These are phyloP conservation scores for Trogon melanurus DNA, from an alignment of 2,113 vertebrate species.

Conservation along the genomic window DNA sequence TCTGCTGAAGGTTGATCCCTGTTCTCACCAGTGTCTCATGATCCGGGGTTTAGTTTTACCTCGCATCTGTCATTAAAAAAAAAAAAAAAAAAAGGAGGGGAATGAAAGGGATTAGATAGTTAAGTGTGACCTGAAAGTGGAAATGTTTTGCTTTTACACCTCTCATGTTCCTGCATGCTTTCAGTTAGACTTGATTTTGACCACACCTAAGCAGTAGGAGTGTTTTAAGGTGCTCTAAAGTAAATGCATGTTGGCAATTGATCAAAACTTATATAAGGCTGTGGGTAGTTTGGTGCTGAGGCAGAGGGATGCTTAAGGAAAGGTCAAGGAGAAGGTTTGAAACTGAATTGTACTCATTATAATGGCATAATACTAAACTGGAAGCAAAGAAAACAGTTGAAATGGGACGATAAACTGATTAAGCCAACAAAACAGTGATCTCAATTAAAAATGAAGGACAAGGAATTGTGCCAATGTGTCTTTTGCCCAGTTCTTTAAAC, in stretches of 20 bases:
- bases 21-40: background rate
- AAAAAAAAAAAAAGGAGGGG: accelerated
- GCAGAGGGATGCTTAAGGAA: background rate
- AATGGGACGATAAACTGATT: background rate
- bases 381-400: background rate
- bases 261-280: background rate
- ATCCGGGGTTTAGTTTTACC: background rate
- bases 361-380: background rate
- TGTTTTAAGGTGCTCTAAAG: background rate
- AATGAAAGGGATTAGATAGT: background rate
- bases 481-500: background rate
- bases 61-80: background rate
- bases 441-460: background rate
- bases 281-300: background rate
- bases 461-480: background rate
- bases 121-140: background rate
- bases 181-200: background rate
- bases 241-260: background rate
- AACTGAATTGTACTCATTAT: background rate
- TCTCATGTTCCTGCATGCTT: background rate
- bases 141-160: background rate
- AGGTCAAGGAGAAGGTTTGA: background rate
- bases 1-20: background rate
- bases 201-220: background rate
- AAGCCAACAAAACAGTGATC: background rate